Percentiles rank a stretch among this genome's conserved stretches.
phyloP scores from a whole-genome alignment of 1,140 invertebrate genomes.

The Leptestheria dahalacensis region DNA sequence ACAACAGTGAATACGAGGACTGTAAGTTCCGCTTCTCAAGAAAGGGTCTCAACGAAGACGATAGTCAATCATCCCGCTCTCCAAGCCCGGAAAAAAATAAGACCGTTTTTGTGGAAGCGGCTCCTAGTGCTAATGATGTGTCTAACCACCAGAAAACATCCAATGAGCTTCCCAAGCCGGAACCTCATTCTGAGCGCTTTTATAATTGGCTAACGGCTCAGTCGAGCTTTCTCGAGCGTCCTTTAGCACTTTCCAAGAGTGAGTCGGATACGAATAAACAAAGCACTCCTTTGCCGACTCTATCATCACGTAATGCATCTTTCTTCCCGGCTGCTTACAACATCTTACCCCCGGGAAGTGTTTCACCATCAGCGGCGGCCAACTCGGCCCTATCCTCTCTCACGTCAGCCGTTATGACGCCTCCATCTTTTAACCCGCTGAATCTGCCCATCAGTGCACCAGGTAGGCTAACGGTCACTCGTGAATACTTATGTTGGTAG shows the following conservation, averaged over 20 bases:
- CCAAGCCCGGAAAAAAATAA: not conserved
- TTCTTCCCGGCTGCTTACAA: not conserved
- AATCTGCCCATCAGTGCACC: conserved; percentile 59
- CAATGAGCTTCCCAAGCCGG: not conserved
- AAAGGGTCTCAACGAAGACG: not conserved
- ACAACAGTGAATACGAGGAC: not conserved
- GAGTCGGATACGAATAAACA: not conserved
- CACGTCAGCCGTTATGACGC: conserved; percentile 55
- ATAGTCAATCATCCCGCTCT: not conserved
- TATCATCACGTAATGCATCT: not conserved
- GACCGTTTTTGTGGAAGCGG: not conserved
- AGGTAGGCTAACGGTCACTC: no score
- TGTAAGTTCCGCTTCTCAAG: not conserved
- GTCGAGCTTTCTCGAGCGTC: not conserved
- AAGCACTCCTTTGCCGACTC: not conserved
- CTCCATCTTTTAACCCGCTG: conserved; percentile 53
- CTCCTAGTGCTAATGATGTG: not conserved
- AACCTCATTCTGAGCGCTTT: not conserved
- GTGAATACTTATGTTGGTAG: no score
- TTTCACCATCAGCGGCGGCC: not conserved
- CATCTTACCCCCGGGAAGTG: not conserved
- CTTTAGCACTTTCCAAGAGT: not conserved
- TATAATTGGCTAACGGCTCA: not conserved
- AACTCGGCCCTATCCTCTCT: conserved; percentile 50
- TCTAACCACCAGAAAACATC: not conserved